phyloP scores from a whole-genome alignment of 2,113 vertebrate genomes.

The Carassius auratus region DNA sequence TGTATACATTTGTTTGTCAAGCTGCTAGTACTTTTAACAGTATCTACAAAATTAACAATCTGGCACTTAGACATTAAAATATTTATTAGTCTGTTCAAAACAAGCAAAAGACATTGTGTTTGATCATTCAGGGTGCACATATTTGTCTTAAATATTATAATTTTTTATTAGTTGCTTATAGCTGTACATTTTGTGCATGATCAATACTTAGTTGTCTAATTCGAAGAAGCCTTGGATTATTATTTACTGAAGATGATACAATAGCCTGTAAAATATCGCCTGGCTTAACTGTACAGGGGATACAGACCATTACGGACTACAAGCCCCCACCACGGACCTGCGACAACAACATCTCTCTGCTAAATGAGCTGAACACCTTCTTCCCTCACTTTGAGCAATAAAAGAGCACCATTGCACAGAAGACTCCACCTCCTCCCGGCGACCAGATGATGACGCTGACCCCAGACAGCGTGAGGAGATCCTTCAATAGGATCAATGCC shows the following conservation, averaged over 20 bases:
- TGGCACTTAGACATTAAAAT: neutral
- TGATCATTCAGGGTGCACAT: neutral
- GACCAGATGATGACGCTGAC: too few species aligned
- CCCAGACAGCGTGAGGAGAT: too few species aligned
- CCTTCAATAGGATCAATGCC: too few species aligned
- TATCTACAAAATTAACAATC: neutral
- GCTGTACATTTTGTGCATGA: neutral
- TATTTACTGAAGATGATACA: neutral
- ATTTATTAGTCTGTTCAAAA: neutral
- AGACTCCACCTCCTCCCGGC: too few species aligned
- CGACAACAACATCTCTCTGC: too few species aligned
- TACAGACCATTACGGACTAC: too few species aligned
- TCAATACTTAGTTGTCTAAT: neutral
- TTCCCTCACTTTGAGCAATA: too few species aligned
- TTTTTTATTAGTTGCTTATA: neutral
- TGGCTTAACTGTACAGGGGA: too few species aligned
- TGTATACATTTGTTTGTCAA: neutral
- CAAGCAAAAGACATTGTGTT: too few species aligned
- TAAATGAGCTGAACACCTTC: too few species aligned
- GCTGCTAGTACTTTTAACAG: neutral
- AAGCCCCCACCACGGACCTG: too few species aligned
- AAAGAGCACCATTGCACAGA: too few species aligned
- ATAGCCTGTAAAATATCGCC: neutral
- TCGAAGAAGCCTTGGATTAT: neutral
- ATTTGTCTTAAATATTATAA: neutral